Conservation (phyloP, 1,140 invertebrate genomes). For the Epicauta chinensis region DNA sequence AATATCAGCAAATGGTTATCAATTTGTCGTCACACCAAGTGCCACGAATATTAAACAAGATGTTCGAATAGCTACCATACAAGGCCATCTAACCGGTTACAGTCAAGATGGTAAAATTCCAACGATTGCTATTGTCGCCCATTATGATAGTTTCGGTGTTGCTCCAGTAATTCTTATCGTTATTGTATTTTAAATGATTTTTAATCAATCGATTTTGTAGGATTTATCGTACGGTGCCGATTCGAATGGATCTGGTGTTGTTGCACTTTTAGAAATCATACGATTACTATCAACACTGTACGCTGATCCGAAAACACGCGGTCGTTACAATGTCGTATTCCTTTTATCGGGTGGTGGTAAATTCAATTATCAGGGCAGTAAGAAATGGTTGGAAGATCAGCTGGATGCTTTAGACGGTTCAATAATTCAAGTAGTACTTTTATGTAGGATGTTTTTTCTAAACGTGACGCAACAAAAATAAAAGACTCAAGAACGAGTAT, state of each 20-base stretch:
- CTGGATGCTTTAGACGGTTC: slow-evolving; percentile 68
- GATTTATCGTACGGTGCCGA: slow-evolving; percentile 80
- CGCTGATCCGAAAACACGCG: slow-evolving; percentile 67
- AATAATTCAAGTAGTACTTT: slow-evolving; percentile 68
- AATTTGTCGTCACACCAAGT: slow-evolving; percentile 69
- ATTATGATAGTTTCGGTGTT: slow-evolving; percentile 86
- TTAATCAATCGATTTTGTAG: slow-evolving; percentile 45
- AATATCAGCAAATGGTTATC: slow-evolving; percentile 89
- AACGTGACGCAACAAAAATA: too few relatives aligned
- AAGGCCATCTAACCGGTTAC: slow-evolving; percentile 79
- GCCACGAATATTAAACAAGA: slow-evolving; percentile 67
- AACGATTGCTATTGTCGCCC: slow-evolving; percentile 83
- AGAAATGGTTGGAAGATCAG: slow-evolving; percentile 92
- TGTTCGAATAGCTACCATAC: slow-evolving; percentile 72
- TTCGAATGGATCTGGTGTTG: slow-evolving; percentile 90
- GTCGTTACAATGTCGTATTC: slow-evolving; percentile 85
- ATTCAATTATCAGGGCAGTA: slow-evolving; percentile 89
- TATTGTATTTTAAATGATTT: neutral
- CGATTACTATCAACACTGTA: slow-evolving; percentile 91
- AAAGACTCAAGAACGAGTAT: too few relatives aligned
- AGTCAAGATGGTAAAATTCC: slow-evolving; percentile 73
- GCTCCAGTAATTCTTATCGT: slow-evolving; percentile 69
- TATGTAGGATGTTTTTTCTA: slow-evolving; percentile 4
- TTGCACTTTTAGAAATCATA: slow-evolving; percentile 81
- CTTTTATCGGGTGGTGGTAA: slow-evolving; percentile 87